Conservation (phyloP, 2,888 invertebrate genomes). For the Rhorus exstirpatorius region DNA sequence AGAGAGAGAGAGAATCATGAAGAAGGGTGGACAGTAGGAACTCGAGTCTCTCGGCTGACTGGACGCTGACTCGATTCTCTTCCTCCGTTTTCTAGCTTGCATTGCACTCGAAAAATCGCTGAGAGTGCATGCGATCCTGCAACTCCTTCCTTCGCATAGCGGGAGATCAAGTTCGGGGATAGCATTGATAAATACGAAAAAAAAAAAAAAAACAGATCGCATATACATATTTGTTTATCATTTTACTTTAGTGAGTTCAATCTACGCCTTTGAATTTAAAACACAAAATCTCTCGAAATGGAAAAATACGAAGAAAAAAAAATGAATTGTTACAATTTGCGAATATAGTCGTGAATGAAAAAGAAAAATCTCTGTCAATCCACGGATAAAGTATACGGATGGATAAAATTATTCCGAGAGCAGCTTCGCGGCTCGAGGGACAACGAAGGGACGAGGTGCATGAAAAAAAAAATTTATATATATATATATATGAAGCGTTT, state of each 20-base stretch:
- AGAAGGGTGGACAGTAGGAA: constrained; percentile 73
- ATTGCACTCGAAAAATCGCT: constrained; percentile 63
- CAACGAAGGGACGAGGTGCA: not conserved
- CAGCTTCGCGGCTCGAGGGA: constrained; percentile 27
- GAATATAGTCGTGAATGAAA: not conserved
- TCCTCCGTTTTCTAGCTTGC: constrained; percentile 24
- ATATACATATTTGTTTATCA: constrained; percentile 4
- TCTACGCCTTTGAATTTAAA: not conserved
- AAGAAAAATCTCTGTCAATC: constrained; percentile 44
- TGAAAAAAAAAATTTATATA: constrained; percentile 4
- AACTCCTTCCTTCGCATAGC: constrained; percentile 17
- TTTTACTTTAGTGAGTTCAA: not conserved
- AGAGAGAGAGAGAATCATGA: constrained; percentile 65
- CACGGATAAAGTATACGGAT: constrained; percentile 44
- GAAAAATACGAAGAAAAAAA: not conserved
- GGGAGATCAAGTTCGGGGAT: not conserved
- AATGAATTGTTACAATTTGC: constrained; percentile 1
- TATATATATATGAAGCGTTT: constrained; percentile 46
- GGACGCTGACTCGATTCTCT: constrained; percentile 69
- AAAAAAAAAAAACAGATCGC: too few relatives aligned
- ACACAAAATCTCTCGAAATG: not conserved
- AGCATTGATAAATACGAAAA: constrained; percentile 15
- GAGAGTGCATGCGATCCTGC: constrained; percentile 40
- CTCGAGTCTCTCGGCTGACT: constrained; percentile 73
- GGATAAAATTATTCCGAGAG: constrained; percentile 53